These are phyloP conservation scores for Deilephila porcellus DNA, from an alignment of 2,888 invertebrate species.

Conservation along the genomic window DNA sequence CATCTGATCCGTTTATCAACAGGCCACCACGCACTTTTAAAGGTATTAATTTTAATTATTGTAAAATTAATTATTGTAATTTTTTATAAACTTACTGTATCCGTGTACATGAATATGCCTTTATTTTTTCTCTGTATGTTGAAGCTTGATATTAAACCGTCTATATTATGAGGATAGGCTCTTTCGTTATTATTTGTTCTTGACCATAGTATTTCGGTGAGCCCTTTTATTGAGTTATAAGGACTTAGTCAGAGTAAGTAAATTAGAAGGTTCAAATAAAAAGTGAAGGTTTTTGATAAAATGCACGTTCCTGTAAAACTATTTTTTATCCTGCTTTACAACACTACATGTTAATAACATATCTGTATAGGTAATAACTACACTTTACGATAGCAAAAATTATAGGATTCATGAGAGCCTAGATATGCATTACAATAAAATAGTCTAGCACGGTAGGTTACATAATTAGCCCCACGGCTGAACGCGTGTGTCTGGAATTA, in stretches of 20 bases:
- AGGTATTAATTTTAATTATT: no score
- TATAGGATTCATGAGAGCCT: constrained; percentile 13
- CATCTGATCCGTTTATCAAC: no score
- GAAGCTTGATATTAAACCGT: no score
- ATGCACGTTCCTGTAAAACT: neutral
- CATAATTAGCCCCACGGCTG: constrained; percentile 26
- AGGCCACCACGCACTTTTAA: no score
- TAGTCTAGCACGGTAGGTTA: constrained; percentile 29
- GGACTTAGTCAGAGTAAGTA: no score
- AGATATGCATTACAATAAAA: constrained; percentile 1
- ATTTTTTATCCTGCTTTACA: neutral
- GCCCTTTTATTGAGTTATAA: no score
- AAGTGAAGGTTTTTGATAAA: no score
- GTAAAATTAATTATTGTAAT: no score
- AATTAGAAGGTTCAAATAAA: no score
- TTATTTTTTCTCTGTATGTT: neutral
- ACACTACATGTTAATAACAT: neutral
- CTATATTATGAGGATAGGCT: no score
- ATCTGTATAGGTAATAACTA: neutral
- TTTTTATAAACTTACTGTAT: neutral
- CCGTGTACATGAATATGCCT: neutral
- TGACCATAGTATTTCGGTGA: no score
- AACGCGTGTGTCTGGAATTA: neutral
- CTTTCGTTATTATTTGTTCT: no score
- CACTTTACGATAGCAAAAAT: neutral